These are phyloP conservation scores for Psittacula cyanocephala DNA, from an alignment of 2,113 vertebrate genomes.

Conservation along the genomic window DNA sequence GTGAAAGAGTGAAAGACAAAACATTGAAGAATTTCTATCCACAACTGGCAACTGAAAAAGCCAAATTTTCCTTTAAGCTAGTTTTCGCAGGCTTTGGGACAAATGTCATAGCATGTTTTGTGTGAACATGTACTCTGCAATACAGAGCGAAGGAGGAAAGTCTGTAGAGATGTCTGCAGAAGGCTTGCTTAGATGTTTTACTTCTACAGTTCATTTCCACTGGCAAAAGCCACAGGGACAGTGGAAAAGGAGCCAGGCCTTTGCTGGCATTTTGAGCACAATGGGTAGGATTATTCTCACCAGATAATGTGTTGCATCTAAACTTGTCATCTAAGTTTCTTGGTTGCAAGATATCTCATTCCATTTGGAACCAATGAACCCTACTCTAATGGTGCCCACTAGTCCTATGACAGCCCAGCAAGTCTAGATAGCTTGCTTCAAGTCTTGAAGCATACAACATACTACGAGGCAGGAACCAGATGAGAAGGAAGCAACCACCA, in stretches of 20 bases:
- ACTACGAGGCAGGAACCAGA: neutral
- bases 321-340: neutral
- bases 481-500: neutral
- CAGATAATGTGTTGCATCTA: neutral
- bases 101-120: neutral
- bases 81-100: neutral
- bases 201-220: neutral
- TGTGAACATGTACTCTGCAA: neutral
- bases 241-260: neutral
- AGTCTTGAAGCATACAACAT: neutral
- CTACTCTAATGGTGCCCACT: neutral
- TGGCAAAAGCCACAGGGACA: neutral
- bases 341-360: neutral
- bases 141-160: neutral
- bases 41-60: neutral
- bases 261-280: neutral
- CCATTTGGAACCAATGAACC: neutral
- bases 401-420: neutral
- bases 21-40: neutral
- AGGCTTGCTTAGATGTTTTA: neutral
- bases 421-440: neutral
- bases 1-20: conserved; percentile 1
- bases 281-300: neutral
- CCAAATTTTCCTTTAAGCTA: neutral
- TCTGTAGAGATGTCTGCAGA: neutral